Conservation (phyloP, 1,140 invertebrate species). For the Dendroctonus valens region DNA sequence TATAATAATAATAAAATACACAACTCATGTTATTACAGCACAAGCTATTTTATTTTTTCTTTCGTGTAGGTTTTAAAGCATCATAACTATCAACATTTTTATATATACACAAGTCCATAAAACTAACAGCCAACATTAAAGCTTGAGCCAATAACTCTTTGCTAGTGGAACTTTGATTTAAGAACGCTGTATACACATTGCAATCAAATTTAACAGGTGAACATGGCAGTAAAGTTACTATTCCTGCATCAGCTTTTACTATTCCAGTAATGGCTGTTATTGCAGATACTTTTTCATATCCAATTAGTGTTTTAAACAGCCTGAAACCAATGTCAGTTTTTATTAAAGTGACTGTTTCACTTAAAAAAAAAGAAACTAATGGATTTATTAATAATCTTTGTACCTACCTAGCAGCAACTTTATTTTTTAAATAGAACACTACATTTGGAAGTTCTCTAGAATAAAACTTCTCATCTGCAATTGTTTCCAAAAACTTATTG, state of each 20-base stretch:
- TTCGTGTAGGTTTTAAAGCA: conserved; percentile 10
- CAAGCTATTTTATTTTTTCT: background rate
- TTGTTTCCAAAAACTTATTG: conserved; percentile 19
- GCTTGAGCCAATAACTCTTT: conserved; percentile 42
- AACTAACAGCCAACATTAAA: conserved; percentile 39
- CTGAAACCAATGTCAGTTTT: conserved; percentile 23
- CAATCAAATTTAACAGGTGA: conserved; percentile 31
- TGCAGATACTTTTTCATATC: conserved; percentile 41
- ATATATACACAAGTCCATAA: conserved; percentile 42
- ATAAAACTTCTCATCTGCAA: background rate
- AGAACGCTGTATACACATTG: conserved; percentile 33
- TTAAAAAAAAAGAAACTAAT: background rate
- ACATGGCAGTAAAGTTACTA: conserved; percentile 26
- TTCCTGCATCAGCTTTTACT: conserved; percentile 14
- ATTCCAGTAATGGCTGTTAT: conserved; percentile 28
- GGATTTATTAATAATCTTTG: background rate
- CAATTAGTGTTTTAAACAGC: conserved; percentile 41
- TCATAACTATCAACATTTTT: conserved; percentile 36
- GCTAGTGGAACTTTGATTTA: conserved; percentile 17
- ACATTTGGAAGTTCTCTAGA: conserved; percentile 26
- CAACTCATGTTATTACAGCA: too few species aligned
- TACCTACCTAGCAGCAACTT: conserved; percentile 37
- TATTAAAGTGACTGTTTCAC: background rate
- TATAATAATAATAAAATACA: too few species aligned
- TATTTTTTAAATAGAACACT: conserved; percentile 39